Evolutionary conservation across 2,888 invertebrate species (phyloP).

Genomic region (Hyalella azteca): DNA sequence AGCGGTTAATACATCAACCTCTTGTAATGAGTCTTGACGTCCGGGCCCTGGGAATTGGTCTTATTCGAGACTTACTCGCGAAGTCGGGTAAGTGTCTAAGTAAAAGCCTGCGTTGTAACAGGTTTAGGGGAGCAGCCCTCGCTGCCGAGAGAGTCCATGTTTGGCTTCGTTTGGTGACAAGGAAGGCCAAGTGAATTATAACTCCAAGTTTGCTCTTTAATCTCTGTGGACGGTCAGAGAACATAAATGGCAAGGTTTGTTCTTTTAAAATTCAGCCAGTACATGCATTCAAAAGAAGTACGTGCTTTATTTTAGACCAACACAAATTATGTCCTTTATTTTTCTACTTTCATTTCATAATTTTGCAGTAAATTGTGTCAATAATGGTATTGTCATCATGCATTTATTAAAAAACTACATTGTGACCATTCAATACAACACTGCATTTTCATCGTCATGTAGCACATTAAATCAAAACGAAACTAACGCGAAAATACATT

Average conservation of each 20-base stretch:
- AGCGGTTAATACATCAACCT: conserved; percentile 11
- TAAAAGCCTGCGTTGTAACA: neutral
- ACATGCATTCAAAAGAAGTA: neutral
- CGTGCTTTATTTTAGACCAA: neutral
- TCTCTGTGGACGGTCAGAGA: too few species aligned
- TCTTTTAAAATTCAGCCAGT: neutral
- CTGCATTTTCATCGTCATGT: too few species aligned
- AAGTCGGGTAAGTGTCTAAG: neutral
- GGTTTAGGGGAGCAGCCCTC: neutral
- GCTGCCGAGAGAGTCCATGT: conserved; percentile 8
- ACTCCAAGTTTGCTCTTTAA: neutral
- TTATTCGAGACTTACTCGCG: neutral
- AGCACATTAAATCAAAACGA: neutral
- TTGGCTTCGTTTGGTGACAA: conserved; percentile 27
- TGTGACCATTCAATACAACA: too few species aligned
- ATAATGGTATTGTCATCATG: too few species aligned
- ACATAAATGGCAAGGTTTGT: too few species aligned
- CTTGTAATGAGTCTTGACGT: conserved; percentile 36
- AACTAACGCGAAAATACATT: neutral
- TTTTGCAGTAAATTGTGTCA: too few species aligned
- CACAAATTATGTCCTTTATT: too few species aligned
- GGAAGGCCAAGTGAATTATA: conserved; percentile 11
- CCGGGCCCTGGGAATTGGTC: conserved; percentile 31
- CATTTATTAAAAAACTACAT: too few species aligned
- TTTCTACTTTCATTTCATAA: too few species aligned